These are phyloP conservation scores for Alaudala cheleensis DNA, from an alignment of 2,113 vertebrate species.

Conservation along the genomic window DNA sequence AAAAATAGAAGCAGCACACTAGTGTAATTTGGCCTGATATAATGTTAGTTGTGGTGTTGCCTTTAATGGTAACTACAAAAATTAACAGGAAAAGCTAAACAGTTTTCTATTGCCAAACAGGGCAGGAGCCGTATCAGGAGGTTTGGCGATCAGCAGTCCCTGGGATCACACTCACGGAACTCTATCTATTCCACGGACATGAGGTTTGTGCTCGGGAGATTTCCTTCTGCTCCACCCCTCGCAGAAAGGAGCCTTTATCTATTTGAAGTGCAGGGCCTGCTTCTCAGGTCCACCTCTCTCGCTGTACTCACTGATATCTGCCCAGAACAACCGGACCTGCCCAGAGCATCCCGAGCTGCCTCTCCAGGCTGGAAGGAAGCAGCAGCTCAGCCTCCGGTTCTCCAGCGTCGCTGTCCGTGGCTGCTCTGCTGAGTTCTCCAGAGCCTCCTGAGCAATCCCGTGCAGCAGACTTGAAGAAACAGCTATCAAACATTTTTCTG, in stretches of 20 bases:
- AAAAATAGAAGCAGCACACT: slow-evolving; percentile 68
- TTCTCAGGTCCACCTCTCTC: not conserved
- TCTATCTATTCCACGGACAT: not conserved
- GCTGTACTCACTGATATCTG: rapidly evolving
- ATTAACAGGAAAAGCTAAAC: slow-evolving; percentile 71
- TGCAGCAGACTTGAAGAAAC: not conserved
- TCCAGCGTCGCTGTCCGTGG: rapidly evolving
- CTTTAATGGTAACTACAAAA: slow-evolving; percentile 75
- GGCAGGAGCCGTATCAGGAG: not conserved
- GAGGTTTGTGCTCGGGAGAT: not conserved
- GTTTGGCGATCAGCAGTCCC: not conserved
- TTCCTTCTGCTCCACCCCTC: not conserved
- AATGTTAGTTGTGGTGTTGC: slow-evolving; percentile 68
- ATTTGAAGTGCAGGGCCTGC: not conserved
- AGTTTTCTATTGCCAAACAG: slow-evolving; percentile 59
- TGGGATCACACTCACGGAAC: not conserved
- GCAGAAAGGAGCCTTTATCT: not conserved
- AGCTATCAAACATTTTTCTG: not conserved
- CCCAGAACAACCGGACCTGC: too few relatives aligned
- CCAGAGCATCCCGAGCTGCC: not conserved
- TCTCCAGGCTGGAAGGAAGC: too few relatives aligned
- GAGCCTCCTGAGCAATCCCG: not conserved
- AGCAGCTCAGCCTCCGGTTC: not conserved
- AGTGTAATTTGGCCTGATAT: slow-evolving; percentile 74
- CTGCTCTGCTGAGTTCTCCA: not conserved